Evolutionary conservation across 2,888 invertebrate species (phyloP).

Genomic region (Sphaerophoria rueppellii): DNA sequence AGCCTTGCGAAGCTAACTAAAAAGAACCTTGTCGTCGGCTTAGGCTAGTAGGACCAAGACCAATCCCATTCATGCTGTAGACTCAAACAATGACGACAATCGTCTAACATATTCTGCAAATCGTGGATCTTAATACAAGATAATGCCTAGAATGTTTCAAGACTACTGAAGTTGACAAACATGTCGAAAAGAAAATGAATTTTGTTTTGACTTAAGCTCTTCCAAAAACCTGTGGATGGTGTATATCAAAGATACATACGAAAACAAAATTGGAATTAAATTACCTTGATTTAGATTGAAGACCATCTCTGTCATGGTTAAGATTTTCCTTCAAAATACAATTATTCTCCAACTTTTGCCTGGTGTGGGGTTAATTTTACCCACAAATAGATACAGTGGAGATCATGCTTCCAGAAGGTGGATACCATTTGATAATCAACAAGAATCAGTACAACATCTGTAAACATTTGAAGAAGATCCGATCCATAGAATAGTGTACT

Average conservation of each 20-base stretch:
- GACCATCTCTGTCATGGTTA: slow-evolving; percentile 68
- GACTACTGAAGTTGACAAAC: no score
- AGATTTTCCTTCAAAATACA: slow-evolving; percentile 36
- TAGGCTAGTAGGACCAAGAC: no score
- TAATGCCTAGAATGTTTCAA: no score
- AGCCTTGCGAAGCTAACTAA: no score
- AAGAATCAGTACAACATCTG: slow-evolving; percentile 54
- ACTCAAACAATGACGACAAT: no score
- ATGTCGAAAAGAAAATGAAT: no score
- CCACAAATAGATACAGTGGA: slow-evolving; percentile 51
- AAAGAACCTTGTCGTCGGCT: no score
- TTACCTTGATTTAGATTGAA: slow-evolving; percentile 64
- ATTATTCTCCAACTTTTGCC: slow-evolving; percentile 41
- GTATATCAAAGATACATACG: neutral
- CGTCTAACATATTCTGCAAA: no score
- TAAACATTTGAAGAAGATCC: slow-evolving; percentile 22
- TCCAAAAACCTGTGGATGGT: neutral
- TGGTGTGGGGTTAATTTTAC: slow-evolving; percentile 55
- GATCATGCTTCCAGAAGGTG: slow-evolving; percentile 29
- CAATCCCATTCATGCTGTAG: no score
- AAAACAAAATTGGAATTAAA: slow-evolving; percentile 12
- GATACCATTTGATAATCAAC: slow-evolving; percentile 49
- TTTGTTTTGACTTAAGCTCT: neutral
- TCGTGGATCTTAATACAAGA: no score
- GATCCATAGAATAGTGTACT: slow-evolving; percentile 15